phyloP scores from a whole-genome alignment of 2,797 vertebrate species.

The Cercopithecus petaurista region DNA sequence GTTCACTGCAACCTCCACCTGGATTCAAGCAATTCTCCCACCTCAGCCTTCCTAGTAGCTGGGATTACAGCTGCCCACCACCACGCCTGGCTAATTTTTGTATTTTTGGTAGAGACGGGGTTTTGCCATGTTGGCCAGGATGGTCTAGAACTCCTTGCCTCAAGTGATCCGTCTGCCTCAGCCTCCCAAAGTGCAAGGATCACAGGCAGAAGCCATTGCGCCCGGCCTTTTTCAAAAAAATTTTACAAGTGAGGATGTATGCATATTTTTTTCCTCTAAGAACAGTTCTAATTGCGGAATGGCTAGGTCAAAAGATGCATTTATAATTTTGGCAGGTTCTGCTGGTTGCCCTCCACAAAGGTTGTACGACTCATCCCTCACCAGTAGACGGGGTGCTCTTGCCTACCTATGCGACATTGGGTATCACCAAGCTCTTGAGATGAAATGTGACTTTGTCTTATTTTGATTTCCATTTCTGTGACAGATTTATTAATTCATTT shows the following conservation, averaged over 20 bases:
- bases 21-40: not conserved
- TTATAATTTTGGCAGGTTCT: not conserved
- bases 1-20: not conserved
- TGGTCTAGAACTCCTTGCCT: not conserved
- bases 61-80: accelerated
- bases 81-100: not conserved
- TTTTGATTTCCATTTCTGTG: not conserved
- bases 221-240: accelerated
- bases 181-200: not conserved
- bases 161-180: not conserved
- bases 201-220: not conserved
- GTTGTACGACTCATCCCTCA: accelerated
- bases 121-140: not conserved
- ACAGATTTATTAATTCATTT: not conserved
- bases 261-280: not conserved
- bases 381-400: no score
- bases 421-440: not conserved
- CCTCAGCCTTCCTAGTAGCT: not conserved
- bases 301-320: not conserved
- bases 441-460: not conserved
- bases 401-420: accelerated
- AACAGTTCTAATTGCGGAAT: not conserved
- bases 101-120: not conserved
- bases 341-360: not conserved
- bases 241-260: not conserved